Evolutionary conservation across 2,113 vertebrate species (phyloP).

Genomic region (Microtus oregoni): DNA sequence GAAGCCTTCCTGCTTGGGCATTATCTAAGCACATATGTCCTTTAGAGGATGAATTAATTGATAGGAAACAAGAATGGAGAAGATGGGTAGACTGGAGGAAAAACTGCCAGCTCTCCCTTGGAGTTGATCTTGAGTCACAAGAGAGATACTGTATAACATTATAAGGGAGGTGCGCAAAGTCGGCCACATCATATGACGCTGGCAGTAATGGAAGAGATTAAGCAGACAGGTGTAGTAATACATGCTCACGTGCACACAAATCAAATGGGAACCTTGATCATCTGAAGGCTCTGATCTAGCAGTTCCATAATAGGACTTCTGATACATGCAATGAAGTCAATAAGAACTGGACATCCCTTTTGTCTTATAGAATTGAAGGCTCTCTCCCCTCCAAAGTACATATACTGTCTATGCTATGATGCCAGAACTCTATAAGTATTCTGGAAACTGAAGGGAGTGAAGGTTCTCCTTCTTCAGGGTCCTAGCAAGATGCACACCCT

Average conservation of each 20-base stretch:
- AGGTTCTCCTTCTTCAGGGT: neutral
- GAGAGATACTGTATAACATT: neutral
- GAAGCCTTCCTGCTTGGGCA: neutral
- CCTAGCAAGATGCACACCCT: fast-evolving
- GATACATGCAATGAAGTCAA: neutral
- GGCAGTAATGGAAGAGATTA: neutral
- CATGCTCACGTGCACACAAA: neutral
- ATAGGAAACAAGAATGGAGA: neutral
- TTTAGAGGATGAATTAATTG: neutral
- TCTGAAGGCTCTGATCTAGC: neutral
- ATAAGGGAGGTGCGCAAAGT: neutral
- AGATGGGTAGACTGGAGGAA: neutral
- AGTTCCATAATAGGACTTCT: neutral
- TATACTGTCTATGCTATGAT: neutral
- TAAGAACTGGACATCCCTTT: neutral
- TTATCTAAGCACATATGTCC: neutral
- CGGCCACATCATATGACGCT: neutral
- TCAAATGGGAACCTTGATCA: neutral
- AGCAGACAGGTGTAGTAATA: neutral
- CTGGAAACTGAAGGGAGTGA: neutral
- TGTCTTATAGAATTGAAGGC: neutral
- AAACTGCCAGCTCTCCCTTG: neutral
- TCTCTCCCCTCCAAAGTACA: neutral
- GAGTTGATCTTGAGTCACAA: neutral
- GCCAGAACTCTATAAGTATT: too few species aligned